Base-by-base conservation (phyloP, 2,888 invertebrate genomes). In the Dendrolimus pini region DNA sequence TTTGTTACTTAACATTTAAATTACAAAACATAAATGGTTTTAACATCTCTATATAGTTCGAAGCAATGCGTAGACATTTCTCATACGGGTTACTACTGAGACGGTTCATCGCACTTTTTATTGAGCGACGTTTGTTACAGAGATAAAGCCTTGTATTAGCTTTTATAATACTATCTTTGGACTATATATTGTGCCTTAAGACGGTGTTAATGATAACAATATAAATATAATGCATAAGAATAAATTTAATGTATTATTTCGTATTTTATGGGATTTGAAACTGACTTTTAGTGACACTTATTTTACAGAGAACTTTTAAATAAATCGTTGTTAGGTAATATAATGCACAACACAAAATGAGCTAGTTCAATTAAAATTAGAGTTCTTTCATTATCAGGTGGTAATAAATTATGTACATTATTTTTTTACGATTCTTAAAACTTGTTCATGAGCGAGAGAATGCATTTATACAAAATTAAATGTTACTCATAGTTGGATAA, bases 61-160 rank as follows among this genome's bases (percentile, higher is more conserved):
- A 53, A 58, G 65, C 70, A 71, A 72, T 70, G 72, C 77, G 76
- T 80, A 77, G 75, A 82, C 83, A 81, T 86, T 83, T 85, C 83
- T 86, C 87, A 86, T 85, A 83, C 75, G 81, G 80, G 85, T 83
- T 85, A 86, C 88, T 89, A 85, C 89, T 80, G 88, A 74, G 74
- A 67, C 72, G 77, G 89, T 88, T 88, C 89, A 85, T 83, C 80
- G 87, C 67, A 84, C 86, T 80, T 82, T 89, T 89, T 89, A 89
- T 87, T 87, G 88, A 82, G 75, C 78, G 76, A 78, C 88, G 86
- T 89, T 88, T 87, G 88, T 89, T 86, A 85, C 78, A 65, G 72
- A 82, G 88, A 89, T 89, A 88, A 77, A 83, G 75, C 80, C 83
- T 81, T 81, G 85, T 88, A 82, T 86, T 86, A 83, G 83, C 85